phyloP scores from a whole-genome alignment of 2,797 vertebrate species.

The Potorous gilbertii region DNA sequence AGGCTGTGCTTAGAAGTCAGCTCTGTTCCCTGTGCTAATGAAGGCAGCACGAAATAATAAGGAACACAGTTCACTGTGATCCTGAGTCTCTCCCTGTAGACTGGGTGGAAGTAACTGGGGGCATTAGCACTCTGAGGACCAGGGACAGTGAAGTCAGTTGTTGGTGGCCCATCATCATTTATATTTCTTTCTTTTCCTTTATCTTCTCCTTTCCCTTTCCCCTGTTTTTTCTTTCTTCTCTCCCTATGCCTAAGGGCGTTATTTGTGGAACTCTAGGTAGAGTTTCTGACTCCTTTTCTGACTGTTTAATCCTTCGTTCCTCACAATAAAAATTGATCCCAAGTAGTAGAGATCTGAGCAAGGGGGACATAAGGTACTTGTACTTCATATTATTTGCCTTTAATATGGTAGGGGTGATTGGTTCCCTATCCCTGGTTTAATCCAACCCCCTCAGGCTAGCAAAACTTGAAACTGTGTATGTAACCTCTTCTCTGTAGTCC shows the following conservation, averaged over 20 bases:
- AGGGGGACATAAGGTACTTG: background rate
- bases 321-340: conserved; percentile 5
- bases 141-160: background rate
- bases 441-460: background rate
- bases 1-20: conserved; percentile 10
- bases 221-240: background rate
- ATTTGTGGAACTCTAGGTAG: background rate
- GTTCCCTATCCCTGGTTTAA: background rate
- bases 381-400: background rate
- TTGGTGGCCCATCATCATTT: background rate
- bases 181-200: background rate
- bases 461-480: background rate
- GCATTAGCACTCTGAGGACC: background rate
- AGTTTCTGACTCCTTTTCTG: background rate
- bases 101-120: background rate
- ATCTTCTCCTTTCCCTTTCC: conserved; percentile 4
- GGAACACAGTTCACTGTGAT: background rate
- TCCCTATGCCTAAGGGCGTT: background rate
- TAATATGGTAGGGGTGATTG: background rate
- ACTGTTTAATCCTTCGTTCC: background rate
- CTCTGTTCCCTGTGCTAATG: background rate
- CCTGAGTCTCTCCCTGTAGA: background rate
- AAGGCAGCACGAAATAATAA: background rate
- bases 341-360: background rate
- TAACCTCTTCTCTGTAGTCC: background rate